phyloP scores from a whole-genome alignment of 2,888 invertebrate species.

The Caenorhabditis sp. region DNA sequence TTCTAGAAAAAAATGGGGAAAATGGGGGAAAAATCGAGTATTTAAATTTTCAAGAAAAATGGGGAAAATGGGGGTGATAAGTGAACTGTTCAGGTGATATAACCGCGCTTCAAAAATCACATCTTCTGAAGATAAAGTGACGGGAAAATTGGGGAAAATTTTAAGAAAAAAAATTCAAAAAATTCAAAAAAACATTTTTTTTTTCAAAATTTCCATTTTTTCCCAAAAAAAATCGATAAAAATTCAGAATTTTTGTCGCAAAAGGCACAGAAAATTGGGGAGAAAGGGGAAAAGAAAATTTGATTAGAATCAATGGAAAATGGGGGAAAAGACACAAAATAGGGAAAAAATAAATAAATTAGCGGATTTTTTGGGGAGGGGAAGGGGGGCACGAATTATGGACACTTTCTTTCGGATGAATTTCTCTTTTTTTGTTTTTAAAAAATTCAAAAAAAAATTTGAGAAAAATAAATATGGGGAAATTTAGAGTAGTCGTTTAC shows the following conservation, averaged over 20 bases:
- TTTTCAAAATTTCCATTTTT: no score
- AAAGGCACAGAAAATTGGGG: slow-evolving; percentile 14
- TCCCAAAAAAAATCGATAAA: slow-evolving; percentile 1
- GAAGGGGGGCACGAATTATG: not conserved
- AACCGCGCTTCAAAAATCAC: not conserved
- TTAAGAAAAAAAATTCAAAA: no score
- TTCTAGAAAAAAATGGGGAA: not conserved
- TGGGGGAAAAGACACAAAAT: slow-evolving; percentile 6
- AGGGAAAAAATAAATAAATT: slow-evolving; percentile 38
- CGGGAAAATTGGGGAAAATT: not conserved
- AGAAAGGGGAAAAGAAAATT: slow-evolving; percentile 1
- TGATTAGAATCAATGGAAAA: slow-evolving; percentile 10
- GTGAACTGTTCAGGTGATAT: not conserved
- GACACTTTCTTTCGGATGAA: not conserved
- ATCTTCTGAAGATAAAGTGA: not conserved
- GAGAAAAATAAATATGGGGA: no score
- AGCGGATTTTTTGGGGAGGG: slow-evolving; percentile 9
- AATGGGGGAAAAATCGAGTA: slow-evolving; percentile 26
- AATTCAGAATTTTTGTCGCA: not conserved
- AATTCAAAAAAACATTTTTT: no score
- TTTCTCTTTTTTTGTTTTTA: slow-evolving; percentile 18
- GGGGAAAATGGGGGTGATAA: slow-evolving; percentile 18
- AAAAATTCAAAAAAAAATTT: no score
- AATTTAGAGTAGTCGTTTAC: not conserved
- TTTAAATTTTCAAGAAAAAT: slow-evolving; percentile 9